Percentiles rank a stretch among this genome's conserved stretches.
These are phyloP conservation scores for Aricia artaxerxes DNA, from an alignment of 2,888 invertebrate species.

Conservation along the genomic window DNA sequence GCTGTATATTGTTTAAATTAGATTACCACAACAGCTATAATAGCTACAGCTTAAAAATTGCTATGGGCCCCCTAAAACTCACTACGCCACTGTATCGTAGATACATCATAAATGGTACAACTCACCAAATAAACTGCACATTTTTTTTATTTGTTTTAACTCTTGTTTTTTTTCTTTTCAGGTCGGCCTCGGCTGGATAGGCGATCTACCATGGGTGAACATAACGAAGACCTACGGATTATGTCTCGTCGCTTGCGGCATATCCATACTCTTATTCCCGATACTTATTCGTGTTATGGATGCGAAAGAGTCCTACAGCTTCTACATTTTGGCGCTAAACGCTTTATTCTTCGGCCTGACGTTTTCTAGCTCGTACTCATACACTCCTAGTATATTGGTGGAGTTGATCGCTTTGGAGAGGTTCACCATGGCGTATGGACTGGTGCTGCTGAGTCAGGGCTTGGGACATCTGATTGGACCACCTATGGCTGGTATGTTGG, in stretches of 20 bases:
- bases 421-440: slow-evolving; percentile 95
- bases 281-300: slow-evolving; percentile 68
- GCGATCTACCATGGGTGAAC: slow-evolving; percentile 92
- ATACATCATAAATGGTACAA: too few species aligned
- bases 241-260: slow-evolving; percentile 86
- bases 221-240: slow-evolving; percentile 91
- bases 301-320: slow-evolving; percentile 63
- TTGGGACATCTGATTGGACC: slow-evolving; percentile 96
- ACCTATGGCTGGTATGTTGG: slow-evolving; percentile 89
- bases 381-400: slow-evolving; percentile 94
- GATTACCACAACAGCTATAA: too few species aligned
- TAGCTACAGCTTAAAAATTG: too few species aligned
- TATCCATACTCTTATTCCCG: slow-evolving; percentile 82
- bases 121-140: too few species aligned
- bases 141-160: too few species aligned
- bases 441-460: slow-evolving; percentile 94
- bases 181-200: slow-evolving; percentile 93
- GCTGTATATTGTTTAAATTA: too few species aligned
- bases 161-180: slow-evolving; percentile 49
- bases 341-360: slow-evolving; percentile 91
- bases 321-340: slow-evolving; percentile 73
- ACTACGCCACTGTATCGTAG: too few species aligned
- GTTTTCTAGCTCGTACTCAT: slow-evolving; percentile 94
- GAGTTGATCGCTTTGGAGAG: slow-evolving; percentile 93
- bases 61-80: too few species aligned